phyloP scores from a whole-genome alignment of 1,140 invertebrate genomes.

The Musca vetustissima region DNA sequence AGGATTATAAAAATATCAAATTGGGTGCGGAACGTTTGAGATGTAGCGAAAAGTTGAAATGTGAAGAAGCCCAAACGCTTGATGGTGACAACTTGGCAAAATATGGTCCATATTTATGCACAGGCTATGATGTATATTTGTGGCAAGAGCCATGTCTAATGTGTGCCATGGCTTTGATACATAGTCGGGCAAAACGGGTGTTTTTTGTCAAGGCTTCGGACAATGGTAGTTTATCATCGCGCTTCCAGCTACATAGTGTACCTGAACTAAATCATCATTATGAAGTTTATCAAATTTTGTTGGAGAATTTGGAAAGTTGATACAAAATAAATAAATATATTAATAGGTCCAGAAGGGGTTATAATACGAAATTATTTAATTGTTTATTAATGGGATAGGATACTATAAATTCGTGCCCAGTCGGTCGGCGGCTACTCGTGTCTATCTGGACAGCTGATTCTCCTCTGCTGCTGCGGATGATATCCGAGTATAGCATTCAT shows the following conservation, averaged over 20 bases:
- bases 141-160: slow-evolving; percentile 87
- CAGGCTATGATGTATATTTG: slow-evolving; percentile 83
- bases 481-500: too few relatives aligned
- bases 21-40: slow-evolving; percentile 41
- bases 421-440: too few relatives aligned
- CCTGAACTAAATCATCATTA: slow-evolving; percentile 88
- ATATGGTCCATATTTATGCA: slow-evolving; percentile 80
- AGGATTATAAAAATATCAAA: slow-evolving; percentile 31
- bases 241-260: slow-evolving; percentile 74
- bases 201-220: slow-evolving; percentile 71
- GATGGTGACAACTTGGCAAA: slow-evolving; percentile 50
- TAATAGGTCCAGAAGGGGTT: not conserved
- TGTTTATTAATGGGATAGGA: too few relatives aligned
- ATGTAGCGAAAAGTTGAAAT: slow-evolving; percentile 25
- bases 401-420: too few relatives aligned
- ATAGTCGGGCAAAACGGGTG: slow-evolving; percentile 78
- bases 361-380: too few relatives aligned
- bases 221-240: slow-evolving; percentile 72
- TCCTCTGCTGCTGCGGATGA: too few relatives aligned
- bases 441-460: too few relatives aligned
- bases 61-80: slow-evolving; percentile 25
- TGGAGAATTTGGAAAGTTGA: not conserved
- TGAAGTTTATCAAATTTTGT: slow-evolving; percentile 66
- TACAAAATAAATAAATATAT: slow-evolving; percentile 3
- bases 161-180: slow-evolving; percentile 92